Base-by-base conservation (phyloP, 2,113 vertebrate species). In the Anser cygnoides region DNA sequence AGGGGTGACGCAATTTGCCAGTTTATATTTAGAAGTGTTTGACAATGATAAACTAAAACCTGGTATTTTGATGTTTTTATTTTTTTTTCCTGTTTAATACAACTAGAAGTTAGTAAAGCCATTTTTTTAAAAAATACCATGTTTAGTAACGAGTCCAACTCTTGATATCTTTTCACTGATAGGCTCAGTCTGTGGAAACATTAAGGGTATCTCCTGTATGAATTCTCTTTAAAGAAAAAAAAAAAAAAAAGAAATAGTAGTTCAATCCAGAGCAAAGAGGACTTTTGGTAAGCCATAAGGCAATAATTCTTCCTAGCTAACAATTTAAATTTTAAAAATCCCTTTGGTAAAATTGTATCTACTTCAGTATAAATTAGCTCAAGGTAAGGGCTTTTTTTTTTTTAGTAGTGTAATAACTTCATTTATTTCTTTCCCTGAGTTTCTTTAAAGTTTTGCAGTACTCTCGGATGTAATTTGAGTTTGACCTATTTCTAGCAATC, bases 401-500 rank as follows among this genome's bases (percentile, higher is more conserved):
- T 73, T 91, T 80, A 50, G 68, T 90, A 85, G 14, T 35, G 49
- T 71, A 80, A 37, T 74, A 91, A 61, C 57, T 72, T 29, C 19
- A n/a, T 77, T 79, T 78, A 9, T 68, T 89, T 85, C 46, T 92
- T 67, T 61, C 46, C 23, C 15, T 58, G 66, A 37, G 22, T 80
- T 58, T 76, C 80, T 87, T 81, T 67, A 89, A 92, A 86, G 61
- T 95, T 90, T 46, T 8, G 7, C 52, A 84, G 41, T 71, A 37
- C 49, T 91, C 14, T 3, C 44, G 15, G 63, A 12, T 88, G 41
- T 82, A 68, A 89, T 86, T 88, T 89, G 93, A 80, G 52, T 89
- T 89, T 68, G 80, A 89, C 50, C 63, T 84, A 67, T 86, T 96
- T 90, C 84, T 85, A 87, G 76, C 59, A 72, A 65, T 94, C 83